Percentiles rank a stretch among this genome's conserved stretches.
phyloP scores from a whole-genome alignment of 2,113 vertebrate species.

The Rhadina sibilatrix region DNA sequence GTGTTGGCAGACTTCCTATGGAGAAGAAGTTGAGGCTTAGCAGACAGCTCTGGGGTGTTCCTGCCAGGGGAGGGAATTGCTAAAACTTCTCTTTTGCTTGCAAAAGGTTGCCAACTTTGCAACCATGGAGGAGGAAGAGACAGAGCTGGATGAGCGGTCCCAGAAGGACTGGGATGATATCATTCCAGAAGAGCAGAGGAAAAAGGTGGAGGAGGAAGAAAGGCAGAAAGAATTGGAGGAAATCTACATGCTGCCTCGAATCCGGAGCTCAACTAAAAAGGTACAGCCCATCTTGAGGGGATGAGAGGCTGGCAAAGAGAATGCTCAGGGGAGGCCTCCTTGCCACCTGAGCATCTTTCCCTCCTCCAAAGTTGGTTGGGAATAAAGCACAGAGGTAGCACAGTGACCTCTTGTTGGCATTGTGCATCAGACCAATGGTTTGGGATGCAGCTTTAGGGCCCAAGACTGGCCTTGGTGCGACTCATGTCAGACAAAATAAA shows the following conservation, averaged over 20 bases:
- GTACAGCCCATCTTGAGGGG: slow-evolving; percentile 46
- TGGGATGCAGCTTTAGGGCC: neutral
- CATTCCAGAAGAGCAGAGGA: slow-evolving; percentile 92
- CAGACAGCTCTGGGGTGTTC: neutral
- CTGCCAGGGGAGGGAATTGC: neutral
- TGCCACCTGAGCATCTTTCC: neutral
- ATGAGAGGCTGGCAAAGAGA: neutral
- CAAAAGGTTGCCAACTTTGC: slow-evolving; percentile 95
- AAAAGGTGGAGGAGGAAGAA: slow-evolving; percentile 91
- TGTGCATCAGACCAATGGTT: fast-evolving
- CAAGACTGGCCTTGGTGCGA: fast-evolving
- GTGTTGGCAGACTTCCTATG: slow-evolving; percentile 19
- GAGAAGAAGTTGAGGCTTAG: slow-evolving; percentile 12
- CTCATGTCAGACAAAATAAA: neutral
- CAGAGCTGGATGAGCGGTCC: slow-evolving; percentile 82
- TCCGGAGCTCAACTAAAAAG: slow-evolving; percentile 95
- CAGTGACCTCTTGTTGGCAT: neutral
- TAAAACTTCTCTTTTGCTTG: slow-evolving; percentile 5
- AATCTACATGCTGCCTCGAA: slow-evolving; percentile 95
- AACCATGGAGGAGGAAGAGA: slow-evolving; percentile 90
- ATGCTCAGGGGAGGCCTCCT: neutral
- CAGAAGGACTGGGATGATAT: slow-evolving; percentile 93
- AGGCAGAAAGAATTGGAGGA: slow-evolving; percentile 95
- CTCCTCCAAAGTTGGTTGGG: neutral
- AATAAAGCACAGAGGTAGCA: neutral